These are phyloP conservation scores for Mionectes macconnelli DNA, from an alignment of 2,113 vertebrate species.

Conservation along the genomic window DNA sequence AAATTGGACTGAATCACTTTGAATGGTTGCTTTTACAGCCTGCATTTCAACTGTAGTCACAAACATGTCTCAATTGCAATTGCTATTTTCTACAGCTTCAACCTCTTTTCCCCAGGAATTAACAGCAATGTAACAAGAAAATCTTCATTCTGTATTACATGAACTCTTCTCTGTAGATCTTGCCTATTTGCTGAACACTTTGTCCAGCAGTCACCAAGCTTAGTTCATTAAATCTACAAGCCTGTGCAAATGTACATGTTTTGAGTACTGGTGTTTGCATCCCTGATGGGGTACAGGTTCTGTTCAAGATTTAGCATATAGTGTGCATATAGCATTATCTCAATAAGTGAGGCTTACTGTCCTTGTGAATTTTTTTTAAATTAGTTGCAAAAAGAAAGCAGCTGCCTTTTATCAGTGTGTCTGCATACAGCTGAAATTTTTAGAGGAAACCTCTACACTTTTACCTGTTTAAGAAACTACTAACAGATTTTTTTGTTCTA, in stretches of 20 bases:
- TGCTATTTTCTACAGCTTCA: not conserved
- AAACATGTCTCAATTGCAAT: not conserved
- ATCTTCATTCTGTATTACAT: not conserved
- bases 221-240: not conserved
- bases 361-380: not conserved
- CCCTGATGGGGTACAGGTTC: not conserved
- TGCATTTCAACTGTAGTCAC: not conserved
- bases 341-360: not conserved
- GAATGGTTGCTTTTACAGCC: not conserved
- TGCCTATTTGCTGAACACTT: not conserved
- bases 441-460: not conserved
- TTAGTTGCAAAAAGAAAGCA: not conserved
- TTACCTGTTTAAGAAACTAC: not conserved
- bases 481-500: fast-evolving
- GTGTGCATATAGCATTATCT: not conserved
- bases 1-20: not conserved
- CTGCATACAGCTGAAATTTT: not conserved
- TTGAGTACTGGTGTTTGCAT: not conserved
- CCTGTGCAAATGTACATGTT: not conserved
- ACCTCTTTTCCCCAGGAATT: not conserved
- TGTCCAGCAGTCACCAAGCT: not conserved
- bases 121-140: not conserved
- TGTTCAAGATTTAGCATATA: not conserved
- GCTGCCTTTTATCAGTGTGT: not conserved
- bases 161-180: not conserved